phyloP scores from a whole-genome alignment of 2,888 invertebrate genomes.

The Tethea ocularis region DNA sequence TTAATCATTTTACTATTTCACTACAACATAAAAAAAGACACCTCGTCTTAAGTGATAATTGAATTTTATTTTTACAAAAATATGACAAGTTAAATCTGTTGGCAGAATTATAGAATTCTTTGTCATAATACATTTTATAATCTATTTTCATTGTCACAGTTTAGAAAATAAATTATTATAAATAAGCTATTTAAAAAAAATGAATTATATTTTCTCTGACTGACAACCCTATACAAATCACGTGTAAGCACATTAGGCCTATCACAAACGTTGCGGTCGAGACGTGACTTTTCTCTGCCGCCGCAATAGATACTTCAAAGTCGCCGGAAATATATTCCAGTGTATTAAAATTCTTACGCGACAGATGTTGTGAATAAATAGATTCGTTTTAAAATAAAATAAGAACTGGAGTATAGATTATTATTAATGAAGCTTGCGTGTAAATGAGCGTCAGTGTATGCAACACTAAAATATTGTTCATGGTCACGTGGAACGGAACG shows the following conservation, averaged over 20 bases:
- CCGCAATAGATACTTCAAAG: slow-evolving; percentile 6
- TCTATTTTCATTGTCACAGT: not conserved
- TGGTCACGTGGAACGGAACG: not conserved
- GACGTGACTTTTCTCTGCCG: not conserved
- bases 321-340: not conserved
- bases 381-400: slow-evolving; percentile 7
- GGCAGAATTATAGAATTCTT: too few relatives aligned
- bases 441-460: not conserved
- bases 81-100: not conserved
- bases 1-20: too few relatives aligned
- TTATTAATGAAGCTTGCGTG: slow-evolving; percentile 10
- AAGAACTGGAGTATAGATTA: not conserved
- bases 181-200: not conserved
- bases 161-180: not conserved
- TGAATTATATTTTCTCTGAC: not conserved
- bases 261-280: not conserved
- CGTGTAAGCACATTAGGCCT: slow-evolving; percentile 8
- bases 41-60: not conserved
- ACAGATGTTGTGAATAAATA: slow-evolving; percentile 8
- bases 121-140: too few relatives aligned
- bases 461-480: slow-evolving; percentile 6
- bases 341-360: slow-evolving; percentile 8
- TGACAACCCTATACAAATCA: not conserved
- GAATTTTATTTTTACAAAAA: not conserved
- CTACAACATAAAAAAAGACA: not conserved